Evolutionary conservation across 2,888 invertebrate genomes (phyloP), one percentile per base, ranked within the genome.

Genomic region (Villa cingulata): DNA sequence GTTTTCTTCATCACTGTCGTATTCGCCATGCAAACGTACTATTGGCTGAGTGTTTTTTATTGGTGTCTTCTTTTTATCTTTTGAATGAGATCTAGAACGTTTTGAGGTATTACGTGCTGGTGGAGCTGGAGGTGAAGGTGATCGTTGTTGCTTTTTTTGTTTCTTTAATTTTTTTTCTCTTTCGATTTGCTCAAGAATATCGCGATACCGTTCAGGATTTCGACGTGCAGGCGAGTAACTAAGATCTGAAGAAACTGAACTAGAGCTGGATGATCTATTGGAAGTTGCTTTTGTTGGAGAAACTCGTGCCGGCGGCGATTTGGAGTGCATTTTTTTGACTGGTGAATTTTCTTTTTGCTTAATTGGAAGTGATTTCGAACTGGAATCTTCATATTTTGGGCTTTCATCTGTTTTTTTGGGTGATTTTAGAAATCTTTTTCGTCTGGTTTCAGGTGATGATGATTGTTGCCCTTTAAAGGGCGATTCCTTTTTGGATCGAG

Each of bases 191-290:
- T 78, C 76, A 34, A 80, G 68, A 38, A 80, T 76, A 51, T 82
- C 81, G 23, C 72, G 73, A 60, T 83, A 82, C 1, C 81, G 73
- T 56, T 82, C 82, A 0, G 83, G 81, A 64, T 80, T 76, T 16
- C 78, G 73, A 3, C 77, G 72, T 0, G 81, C 77, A 0, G 83
- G 83, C 0, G 83, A 83, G 57, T 82, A 82, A 56, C 81, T 82
- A 43, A 82, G 64, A 47, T 74, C 74, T 16, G 71, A 72, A 10
- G 67, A 66, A 3, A 70, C 70, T 43, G 65, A 66, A 20, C 67
- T 64, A 1, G 50, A 46, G 48, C 20, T 59, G 9, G 45, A 48
- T 54, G 52, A 50, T 51, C 53, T 43, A 32, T 51, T 51, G 19
- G 50, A 48, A 39, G 50, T 45, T 6, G 49, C 55, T 10, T 51